Conservation (phyloP, 2,888 invertebrate species). For the Listrodromus nycthemerus region DNA sequence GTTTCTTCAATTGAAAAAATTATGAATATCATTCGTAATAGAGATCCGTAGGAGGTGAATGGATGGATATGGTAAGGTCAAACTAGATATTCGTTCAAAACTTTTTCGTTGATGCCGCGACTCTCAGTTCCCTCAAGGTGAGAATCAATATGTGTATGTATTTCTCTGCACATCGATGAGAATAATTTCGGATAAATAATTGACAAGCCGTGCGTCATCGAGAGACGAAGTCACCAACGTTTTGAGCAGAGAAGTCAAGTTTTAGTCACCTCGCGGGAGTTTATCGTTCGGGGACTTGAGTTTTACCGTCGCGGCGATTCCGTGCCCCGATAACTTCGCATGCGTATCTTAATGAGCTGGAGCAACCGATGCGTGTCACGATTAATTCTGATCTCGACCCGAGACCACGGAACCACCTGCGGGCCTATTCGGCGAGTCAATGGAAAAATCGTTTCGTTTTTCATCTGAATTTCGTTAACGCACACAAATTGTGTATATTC, state of each 20-base stretch:
- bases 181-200: constrained; percentile 3
- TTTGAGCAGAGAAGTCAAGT: not conserved
- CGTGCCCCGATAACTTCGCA: constrained; percentile 10
- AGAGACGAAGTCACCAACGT: not conserved
- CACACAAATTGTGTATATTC: not conserved
- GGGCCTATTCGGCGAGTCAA: not conserved
- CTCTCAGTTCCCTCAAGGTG: not conserved
- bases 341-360: constrained; percentile 7
- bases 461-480: not conserved
- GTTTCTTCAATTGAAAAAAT: not conserved
- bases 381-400: constrained; percentile 19
- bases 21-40: not conserved
- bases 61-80: not conserved
- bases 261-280: constrained; percentile 1
- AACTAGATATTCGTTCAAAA: not conserved
- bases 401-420: not conserved
- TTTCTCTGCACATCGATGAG: not conserved
- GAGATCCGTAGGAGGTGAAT: not conserved
- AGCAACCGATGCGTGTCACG: not conserved
- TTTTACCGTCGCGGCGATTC: constrained; percentile 29
- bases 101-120: not conserved
- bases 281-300: constrained; percentile 9
- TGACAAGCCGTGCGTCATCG: constrained; percentile 23
- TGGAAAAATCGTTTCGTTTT: constrained; percentile 3
- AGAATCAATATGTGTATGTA: not conserved